Percentiles rank a stretch among this genome's conserved stretches.
Evolutionary conservation across 2,113 vertebrate species (phyloP).

Genomic region (Delphinapterus leucas): DNA sequence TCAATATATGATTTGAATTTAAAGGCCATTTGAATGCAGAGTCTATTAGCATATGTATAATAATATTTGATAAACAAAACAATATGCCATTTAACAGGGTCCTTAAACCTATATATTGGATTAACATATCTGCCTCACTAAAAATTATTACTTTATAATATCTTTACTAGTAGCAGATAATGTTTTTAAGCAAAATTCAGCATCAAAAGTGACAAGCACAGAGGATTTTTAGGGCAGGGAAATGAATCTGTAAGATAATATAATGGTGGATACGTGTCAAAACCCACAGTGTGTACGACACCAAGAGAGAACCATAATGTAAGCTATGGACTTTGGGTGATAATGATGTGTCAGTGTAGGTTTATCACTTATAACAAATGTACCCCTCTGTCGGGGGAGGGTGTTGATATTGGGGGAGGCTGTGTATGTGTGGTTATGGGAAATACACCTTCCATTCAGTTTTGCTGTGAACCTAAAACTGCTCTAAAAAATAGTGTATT

Average conservation of each 20-base stretch:
- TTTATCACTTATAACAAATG: not conserved
- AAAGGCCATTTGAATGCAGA: not conserved
- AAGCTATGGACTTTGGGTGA: not conserved
- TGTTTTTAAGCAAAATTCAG: constrained; percentile 10
- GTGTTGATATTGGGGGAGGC: too few relatives aligned
- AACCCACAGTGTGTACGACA: not conserved
- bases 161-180: not conserved
- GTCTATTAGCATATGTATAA: not conserved
- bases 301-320: not conserved
- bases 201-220: not conserved
- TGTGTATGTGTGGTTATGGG: rapidly evolving
- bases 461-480: not conserved
- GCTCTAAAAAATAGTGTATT: not conserved
- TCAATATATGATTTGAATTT: not conserved
- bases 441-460: not conserved
- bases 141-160: not conserved
- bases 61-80: not conserved
- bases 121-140: not conserved
- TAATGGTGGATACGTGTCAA: not conserved
- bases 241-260: not conserved
- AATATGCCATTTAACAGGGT: not conserved
- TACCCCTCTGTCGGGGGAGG: not conserved
- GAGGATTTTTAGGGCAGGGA: not conserved
- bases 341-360: not conserved
- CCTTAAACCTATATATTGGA: not conserved